Percentiles rank a stretch among this genome's conserved stretches.
These are phyloP conservation scores for Lycia hirtaria DNA, from an alignment of 2,888 invertebrate genomes.

Conservation along the genomic window DNA sequence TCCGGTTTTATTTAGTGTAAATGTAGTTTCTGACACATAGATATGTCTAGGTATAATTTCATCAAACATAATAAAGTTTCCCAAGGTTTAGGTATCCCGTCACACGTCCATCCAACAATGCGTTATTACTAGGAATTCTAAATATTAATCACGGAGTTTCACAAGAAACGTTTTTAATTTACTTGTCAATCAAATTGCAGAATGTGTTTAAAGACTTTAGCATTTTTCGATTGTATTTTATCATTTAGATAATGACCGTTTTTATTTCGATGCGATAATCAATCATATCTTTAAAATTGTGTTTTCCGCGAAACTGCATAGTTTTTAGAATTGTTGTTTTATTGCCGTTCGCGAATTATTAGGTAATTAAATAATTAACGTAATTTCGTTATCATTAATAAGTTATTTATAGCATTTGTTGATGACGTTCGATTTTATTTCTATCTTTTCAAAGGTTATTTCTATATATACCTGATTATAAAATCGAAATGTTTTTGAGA, in stretches of 20 bases:
- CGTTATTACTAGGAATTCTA: conserved; percentile 21
- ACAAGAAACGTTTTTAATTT: conserved; percentile 16
- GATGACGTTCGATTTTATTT: neutral
- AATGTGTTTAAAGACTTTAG: conserved; percentile 10
- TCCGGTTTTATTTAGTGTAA: no score
- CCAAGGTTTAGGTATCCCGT: conserved; percentile 1
- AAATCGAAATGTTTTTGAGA: no score
- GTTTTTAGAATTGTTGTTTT: conserved; percentile 16
- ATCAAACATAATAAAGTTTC: neutral
- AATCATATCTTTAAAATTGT: conserved; percentile 48
- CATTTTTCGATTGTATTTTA: conserved; percentile 31
- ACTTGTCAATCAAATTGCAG: conserved; percentile 26
- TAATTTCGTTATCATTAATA: neutral
- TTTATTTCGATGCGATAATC: conserved; percentile 51
- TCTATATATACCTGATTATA: no score
- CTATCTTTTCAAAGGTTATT: no score
- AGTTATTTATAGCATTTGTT: neutral
- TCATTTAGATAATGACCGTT: conserved; percentile 44
- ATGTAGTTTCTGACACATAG: no score
- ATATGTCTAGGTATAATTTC: no score
- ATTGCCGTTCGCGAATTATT: neutral
- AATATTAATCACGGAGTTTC: conserved; percentile 19
- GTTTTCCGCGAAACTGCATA: conserved; percentile 41
- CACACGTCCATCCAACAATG: conserved; percentile 16
- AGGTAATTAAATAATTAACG: neutral